Percentiles rank a stretch among this genome's conserved stretches.
These are phyloP conservation scores for Petrocephalus zakoni DNA, from an alignment of 2,113 vertebrate genomes.

Conservation along the genomic window DNA sequence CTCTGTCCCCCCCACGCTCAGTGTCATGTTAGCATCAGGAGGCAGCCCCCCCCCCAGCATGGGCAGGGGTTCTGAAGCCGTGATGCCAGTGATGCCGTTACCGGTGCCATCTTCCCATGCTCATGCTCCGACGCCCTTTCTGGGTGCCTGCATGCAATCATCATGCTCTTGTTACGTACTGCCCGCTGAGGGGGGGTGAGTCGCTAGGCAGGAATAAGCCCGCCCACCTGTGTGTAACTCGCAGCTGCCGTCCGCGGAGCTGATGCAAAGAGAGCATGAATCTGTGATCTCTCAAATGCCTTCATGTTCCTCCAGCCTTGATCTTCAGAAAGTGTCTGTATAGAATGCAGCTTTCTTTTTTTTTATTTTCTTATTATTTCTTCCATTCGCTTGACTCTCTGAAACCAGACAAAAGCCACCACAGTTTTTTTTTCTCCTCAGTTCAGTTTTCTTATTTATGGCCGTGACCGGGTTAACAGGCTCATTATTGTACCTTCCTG, in stretches of 20 bases:
- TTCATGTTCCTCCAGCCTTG: conserved; percentile 6
- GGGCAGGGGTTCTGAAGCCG: background rate
- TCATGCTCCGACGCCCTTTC: background rate
- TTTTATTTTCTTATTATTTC: background rate
- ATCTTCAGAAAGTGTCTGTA: conserved; percentile 15
- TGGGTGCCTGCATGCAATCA: background rate
- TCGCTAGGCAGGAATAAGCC: background rate
- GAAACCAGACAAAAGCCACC: conserved; percentile 9
- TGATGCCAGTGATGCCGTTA: background rate
- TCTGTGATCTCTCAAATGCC: conserved; percentile 1
- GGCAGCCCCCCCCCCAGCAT: background rate
- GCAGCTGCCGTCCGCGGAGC: background rate
- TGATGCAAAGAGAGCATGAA: background rate
- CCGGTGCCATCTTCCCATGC: background rate
- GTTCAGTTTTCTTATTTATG: background rate
- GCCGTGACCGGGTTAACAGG: background rate
- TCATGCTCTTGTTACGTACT: background rate
- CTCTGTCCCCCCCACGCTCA: background rate
- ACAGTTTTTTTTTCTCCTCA: background rate
- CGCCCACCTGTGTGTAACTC: background rate
- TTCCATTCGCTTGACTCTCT: background rate
- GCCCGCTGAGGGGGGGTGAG: background rate
- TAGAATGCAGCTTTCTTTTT: background rate
- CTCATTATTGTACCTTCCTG: background rate
- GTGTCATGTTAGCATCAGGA: background rate